Conservation (phyloP, 2,113 vertebrate genomes). For the Serinus canaria region DNA sequence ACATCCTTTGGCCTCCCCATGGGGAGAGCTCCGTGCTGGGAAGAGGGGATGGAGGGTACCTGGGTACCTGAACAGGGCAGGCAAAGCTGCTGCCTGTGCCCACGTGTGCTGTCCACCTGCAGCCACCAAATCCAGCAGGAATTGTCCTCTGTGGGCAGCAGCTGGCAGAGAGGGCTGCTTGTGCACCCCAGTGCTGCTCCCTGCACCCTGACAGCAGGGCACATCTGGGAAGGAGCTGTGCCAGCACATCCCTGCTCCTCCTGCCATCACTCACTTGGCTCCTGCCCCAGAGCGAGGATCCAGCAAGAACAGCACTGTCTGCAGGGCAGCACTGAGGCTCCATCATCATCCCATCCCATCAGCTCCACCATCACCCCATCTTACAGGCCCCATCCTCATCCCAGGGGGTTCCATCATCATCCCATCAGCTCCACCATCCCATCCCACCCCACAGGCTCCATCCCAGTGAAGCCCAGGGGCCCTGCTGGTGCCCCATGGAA, state of each 20-base stretch:
- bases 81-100: background rate
- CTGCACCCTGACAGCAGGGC: accelerated
- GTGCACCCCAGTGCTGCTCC: background rate
- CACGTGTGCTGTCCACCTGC: accelerated
- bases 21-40: accelerated
- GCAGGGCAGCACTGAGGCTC: background rate
- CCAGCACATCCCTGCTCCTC: background rate
- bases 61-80: background rate
- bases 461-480: too few relatives aligned
- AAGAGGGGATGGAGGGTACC: background rate
- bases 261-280: background rate
- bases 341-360: background rate
- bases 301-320: background rate
- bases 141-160: accelerated
- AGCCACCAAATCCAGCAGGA: background rate
- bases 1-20: background rate
- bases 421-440: background rate
- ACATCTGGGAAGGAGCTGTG: background rate
- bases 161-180: background rate
- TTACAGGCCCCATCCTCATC: too few relatives aligned
- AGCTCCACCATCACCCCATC: background rate
- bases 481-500: accelerated
- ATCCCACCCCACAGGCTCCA: background rate
- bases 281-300: background rate
- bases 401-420: too few relatives aligned